Evolutionary conservation across 2,888 invertebrate species (phyloP).

Genomic region (Lymantria monacha): DNA sequence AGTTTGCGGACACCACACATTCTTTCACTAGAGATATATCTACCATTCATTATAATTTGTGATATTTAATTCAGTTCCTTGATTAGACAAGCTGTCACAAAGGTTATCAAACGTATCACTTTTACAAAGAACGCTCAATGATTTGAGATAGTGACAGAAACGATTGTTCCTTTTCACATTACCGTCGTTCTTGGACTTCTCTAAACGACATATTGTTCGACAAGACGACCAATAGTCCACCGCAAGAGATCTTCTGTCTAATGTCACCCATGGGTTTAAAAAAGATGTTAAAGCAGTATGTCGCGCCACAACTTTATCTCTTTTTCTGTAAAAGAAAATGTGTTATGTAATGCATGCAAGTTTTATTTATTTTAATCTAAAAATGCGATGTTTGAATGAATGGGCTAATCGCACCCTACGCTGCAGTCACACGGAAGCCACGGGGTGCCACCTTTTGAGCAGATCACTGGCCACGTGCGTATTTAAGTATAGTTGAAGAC

Average conservation of each 20-base stretch:
- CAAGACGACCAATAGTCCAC: slow-evolving; percentile 87
- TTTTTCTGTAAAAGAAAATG: slow-evolving; percentile 69
- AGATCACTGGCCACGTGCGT: too few species aligned
- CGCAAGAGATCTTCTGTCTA: slow-evolving; percentile 81
- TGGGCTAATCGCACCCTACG: too few species aligned
- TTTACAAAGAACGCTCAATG: slow-evolving; percentile 75
- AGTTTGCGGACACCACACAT: neutral
- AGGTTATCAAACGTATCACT: slow-evolving; percentile 75
- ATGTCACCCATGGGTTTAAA: slow-evolving; percentile 65
- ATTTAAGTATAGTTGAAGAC: too few species aligned
- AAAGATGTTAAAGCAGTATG: slow-evolving; percentile 70
- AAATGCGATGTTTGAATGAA: neutral
- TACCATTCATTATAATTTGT: slow-evolving; percentile 21
- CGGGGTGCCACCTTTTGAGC: too few species aligned
- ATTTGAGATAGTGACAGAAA: slow-evolving; percentile 90
- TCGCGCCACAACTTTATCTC: slow-evolving; percentile 57
- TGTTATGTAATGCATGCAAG: neutral
- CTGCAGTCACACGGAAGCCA: too few species aligned
- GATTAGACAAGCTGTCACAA: slow-evolving; percentile 59
- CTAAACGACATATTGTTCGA: slow-evolving; percentile 86
- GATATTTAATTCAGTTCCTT: slow-evolving; percentile 20
- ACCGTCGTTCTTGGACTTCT: slow-evolving; percentile 81
- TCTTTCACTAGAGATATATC: slow-evolving; percentile 1
- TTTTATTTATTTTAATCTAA: neutral
- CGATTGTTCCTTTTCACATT: slow-evolving; percentile 87